These are phyloP conservation scores for Dipodomys merriami DNA, from an alignment of 2,113 vertebrate species.

Conservation along the genomic window DNA sequence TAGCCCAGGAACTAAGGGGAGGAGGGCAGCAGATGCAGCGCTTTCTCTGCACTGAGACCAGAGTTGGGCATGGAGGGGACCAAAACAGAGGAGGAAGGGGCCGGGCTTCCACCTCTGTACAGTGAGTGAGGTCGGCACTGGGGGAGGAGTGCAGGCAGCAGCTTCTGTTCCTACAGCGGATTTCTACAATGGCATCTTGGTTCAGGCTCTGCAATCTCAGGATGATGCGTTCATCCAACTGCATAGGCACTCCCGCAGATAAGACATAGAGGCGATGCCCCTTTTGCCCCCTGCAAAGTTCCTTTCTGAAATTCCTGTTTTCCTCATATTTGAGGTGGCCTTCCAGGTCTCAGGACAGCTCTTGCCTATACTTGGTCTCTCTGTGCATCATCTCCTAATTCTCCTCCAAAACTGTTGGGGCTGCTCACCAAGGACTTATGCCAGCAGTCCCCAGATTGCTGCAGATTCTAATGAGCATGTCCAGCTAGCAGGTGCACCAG, in stretches of 20 bases:
- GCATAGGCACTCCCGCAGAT: not conserved
- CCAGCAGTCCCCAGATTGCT: not conserved
- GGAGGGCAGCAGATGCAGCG: not conserved
- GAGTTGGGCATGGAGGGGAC: not conserved
- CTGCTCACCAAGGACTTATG: rapidly evolving
- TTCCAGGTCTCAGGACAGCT: not conserved
- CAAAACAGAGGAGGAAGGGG: not conserved
- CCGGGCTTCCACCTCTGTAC: not conserved
- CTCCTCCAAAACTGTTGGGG: rapidly evolving
- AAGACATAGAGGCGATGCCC: not conserved
- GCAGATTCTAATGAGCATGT: not conserved
- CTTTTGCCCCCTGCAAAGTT: not conserved
- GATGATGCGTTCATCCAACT: not conserved
- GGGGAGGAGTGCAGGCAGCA: not conserved
- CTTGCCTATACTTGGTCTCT: not conserved
- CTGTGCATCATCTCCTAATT: not conserved
- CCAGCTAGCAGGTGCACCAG: not conserved
- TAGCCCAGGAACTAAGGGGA: not conserved
- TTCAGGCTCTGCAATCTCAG: not conserved
- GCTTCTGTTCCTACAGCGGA: not conserved
- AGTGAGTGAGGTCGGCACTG: rapidly evolving
- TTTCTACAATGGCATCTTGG: not conserved
- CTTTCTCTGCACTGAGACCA: not conserved
- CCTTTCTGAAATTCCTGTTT: not conserved
- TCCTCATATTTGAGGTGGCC: not conserved